phyloP scores from a whole-genome alignment of 2,888 invertebrate genomes.

The Mystacides longicornis region DNA sequence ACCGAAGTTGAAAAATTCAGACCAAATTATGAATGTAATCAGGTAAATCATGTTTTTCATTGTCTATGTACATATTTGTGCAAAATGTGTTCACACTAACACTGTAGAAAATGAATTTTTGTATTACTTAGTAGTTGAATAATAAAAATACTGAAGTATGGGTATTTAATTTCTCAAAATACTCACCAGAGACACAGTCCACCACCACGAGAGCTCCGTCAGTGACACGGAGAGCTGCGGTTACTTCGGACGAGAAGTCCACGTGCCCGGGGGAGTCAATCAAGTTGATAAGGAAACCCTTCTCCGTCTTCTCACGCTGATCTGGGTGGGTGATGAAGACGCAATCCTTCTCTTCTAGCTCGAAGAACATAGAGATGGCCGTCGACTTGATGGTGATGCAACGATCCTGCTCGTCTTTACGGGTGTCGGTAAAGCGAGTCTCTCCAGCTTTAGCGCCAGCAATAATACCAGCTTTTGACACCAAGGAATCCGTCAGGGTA shows the following conservation, averaged over 20 bases:
- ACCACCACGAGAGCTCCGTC: slow-evolving; percentile 99
- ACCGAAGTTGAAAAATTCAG: no score
- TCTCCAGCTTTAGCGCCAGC: slow-evolving; percentile 98
- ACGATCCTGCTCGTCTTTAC: slow-evolving; percentile 99
- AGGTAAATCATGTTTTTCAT: no score
- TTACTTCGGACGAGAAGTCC: slow-evolving; percentile 99
- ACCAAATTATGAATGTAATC: no score
- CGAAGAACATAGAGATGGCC: slow-evolving; percentile 99
- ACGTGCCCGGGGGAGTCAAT: slow-evolving; percentile 99
- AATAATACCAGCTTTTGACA: slow-evolving; percentile 99
- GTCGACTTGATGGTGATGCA: slow-evolving; percentile 99
- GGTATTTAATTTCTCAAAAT: no score
- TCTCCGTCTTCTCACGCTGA: slow-evolving; percentile 83
- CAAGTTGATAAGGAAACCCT: slow-evolving; percentile 98
- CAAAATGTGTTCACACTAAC: no score
- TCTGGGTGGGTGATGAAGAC: slow-evolving; percentile 86
- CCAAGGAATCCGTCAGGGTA: slow-evolving; percentile 97
- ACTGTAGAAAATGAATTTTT: no score
- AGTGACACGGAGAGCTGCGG: slow-evolving; percentile 98
- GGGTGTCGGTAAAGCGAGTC: slow-evolving; percentile 97
- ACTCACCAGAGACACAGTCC: slow-evolving; percentile 95
- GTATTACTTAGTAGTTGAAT: no score
- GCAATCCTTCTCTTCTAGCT: slow-evolving; percentile 89
- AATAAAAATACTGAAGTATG: no score
- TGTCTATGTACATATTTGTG: no score